Percentiles rank a stretch among this genome's conserved stretches.
phyloP scores from a whole-genome alignment of 2,797 vertebrate species.

The Astyanax mexicanus region DNA sequence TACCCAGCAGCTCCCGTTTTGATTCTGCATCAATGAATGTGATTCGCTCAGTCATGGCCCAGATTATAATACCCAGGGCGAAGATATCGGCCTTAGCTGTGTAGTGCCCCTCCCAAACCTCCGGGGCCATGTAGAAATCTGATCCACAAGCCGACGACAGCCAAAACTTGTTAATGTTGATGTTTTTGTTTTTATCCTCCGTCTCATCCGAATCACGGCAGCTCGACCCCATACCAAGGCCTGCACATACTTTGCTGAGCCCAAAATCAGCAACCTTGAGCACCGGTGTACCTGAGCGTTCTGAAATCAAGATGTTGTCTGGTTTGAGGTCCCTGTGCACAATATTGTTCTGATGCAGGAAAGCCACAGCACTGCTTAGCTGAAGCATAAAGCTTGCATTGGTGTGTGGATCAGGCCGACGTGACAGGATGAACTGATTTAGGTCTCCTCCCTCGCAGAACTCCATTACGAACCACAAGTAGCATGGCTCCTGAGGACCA shows the following conservation, averaged over 20 bases:
- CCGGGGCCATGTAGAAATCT: conserved; percentile 96
- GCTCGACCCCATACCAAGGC: conserved; percentile 79
- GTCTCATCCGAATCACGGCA: conserved; percentile 46
- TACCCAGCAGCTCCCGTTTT: conserved; percentile 93
- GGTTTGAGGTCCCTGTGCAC: conserved; percentile 97
- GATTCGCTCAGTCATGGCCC: conserved; percentile 97
- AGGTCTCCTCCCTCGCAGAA: conserved; percentile 97
- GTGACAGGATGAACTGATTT: conserved; percentile 93
- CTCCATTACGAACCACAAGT: conserved; percentile 98
- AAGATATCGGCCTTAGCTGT: conserved; percentile 98
- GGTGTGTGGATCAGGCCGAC: conserved; percentile 85
- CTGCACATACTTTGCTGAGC: conserved; percentile 94
- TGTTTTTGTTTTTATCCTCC: conserved; percentile 63
- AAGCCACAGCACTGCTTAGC: conserved; percentile 92
- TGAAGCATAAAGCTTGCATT: conserved; percentile 97
- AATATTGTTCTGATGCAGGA: conserved; percentile 94
- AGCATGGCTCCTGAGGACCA: conserved; percentile 90
- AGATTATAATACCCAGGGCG: conserved; percentile 95
- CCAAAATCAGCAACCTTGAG: conserved; percentile 97
- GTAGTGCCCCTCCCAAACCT: conserved; percentile 99
- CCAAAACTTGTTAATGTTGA: conserved; percentile 92
- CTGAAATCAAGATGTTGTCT: conserved; percentile 96
- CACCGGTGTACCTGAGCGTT: conserved; percentile 87
- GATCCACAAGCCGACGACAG: conserved; percentile 94
- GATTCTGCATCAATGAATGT: conserved; percentile 95